These are phyloP conservation scores for Dendrolimus kikuchii DNA, from an alignment of 1,140 invertebrate genomes.

Conservation along the genomic window DNA sequence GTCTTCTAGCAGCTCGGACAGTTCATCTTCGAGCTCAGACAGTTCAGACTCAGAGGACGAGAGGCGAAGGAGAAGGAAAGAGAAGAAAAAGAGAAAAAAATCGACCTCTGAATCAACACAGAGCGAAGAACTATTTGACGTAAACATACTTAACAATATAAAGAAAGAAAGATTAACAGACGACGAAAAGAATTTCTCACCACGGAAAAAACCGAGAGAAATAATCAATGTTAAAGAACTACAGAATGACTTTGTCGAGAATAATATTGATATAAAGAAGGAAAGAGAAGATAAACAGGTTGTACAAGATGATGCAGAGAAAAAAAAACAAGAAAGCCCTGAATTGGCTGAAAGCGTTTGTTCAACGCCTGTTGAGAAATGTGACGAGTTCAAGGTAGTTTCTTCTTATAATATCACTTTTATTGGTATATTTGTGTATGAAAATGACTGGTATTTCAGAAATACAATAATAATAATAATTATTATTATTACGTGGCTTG, in stretches of 20 bases:
- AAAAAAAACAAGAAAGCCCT: too few species aligned
- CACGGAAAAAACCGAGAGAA: constrained; percentile 44
- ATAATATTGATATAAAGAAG: constrained; percentile 48
- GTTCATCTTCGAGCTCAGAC: constrained; percentile 16
- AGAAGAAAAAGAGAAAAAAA: constrained; percentile 34
- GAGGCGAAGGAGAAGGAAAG: constrained; percentile 32
- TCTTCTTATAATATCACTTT: too few species aligned
- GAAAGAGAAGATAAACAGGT: constrained; percentile 22
- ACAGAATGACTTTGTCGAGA: constrained; percentile 53
- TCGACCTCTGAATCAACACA: constrained; percentile 33
- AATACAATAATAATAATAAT: too few species aligned
- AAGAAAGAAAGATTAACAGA: constrained; percentile 55
- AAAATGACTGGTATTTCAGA: too few species aligned
- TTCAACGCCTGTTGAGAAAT: too few species aligned
- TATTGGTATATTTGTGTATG: too few species aligned
- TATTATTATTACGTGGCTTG: too few species aligned
- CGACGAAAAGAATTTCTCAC: constrained; percentile 53
- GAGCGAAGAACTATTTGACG: constrained; percentile 56
- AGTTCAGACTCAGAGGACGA: constrained; percentile 33
- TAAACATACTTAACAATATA: constrained; percentile 59
- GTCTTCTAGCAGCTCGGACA: constrained; percentile 34
- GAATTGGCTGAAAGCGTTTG: too few species aligned
- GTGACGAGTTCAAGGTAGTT: too few species aligned
- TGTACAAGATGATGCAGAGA: constrained; percentile 5
- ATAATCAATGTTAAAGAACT: constrained; percentile 62